Evolutionary conservation across 1,140 invertebrate genomes (phyloP).

Genomic region (Nebria ingens): DNA sequence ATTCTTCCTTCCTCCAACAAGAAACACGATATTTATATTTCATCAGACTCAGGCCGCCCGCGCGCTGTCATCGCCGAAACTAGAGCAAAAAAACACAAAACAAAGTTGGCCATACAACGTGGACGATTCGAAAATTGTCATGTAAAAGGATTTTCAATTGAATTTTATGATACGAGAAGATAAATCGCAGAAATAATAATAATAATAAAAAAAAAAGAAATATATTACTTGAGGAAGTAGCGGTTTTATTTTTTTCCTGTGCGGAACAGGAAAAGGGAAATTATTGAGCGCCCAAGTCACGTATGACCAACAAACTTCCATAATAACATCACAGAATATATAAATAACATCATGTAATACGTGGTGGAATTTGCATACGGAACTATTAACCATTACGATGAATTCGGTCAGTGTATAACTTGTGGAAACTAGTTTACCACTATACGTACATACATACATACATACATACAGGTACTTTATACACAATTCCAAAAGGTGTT

Average conservation of each 20-base stretch:
- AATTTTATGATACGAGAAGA: slow-evolving; percentile 7
- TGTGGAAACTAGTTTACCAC: background rate
- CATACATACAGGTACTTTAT: background rate
- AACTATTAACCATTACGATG: slow-evolving; percentile 1
- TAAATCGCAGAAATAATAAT: slow-evolving; percentile 3
- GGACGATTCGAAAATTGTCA: slow-evolving; percentile 2
- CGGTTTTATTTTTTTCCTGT: background rate
- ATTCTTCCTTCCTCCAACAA: background rate
- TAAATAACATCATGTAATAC: slow-evolving; percentile 6
- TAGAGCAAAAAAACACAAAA: too few relatives aligned
- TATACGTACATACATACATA: background rate
- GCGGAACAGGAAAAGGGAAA: too few relatives aligned
- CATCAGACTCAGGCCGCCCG: background rate
- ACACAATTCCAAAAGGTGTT: background rate
- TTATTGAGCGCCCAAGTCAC: background rate
- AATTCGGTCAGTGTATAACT: background rate
- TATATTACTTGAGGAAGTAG: too few relatives aligned
- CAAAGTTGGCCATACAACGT: too few relatives aligned
- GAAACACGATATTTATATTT: slow-evolving; percentile 9
- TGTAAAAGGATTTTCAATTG: slow-evolving; percentile 8
- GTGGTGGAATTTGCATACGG: background rate
- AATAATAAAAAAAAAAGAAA: too few relatives aligned
- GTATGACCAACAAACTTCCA: background rate
- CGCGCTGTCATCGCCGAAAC: background rate
- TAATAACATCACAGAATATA: slow-evolving; percentile 8